These are phyloP conservation scores for Peucedramus taeniatus DNA, from an alignment of 2,113 vertebrate species.

Conservation along the genomic window DNA sequence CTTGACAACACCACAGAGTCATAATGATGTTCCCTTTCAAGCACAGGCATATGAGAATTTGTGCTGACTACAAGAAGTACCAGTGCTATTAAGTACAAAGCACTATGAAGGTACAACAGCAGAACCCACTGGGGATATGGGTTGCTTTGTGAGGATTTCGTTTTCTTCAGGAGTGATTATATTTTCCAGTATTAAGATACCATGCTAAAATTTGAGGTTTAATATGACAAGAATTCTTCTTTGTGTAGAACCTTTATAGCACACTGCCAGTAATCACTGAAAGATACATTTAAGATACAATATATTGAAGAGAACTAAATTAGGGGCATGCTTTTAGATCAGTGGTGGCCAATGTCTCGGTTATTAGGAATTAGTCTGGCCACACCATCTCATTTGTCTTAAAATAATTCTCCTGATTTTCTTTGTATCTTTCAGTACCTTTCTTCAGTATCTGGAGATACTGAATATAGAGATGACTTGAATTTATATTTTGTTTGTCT, in stretches of 20 bases:
- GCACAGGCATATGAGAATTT: background rate
- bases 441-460: background rate
- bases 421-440: too few relatives aligned
- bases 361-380: background rate
- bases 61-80: background rate
- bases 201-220: background rate
- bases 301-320: background rate
- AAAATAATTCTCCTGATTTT: background rate
- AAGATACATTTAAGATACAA: background rate
- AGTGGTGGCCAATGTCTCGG: background rate
- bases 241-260: background rate
- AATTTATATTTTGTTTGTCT: background rate
- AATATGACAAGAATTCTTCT: background rate
- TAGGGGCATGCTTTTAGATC: background rate
- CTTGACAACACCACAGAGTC: background rate
- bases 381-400: background rate
- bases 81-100: background rate
- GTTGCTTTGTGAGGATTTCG: background rate
- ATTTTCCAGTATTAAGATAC: background rate
- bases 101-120: background rate
- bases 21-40: background rate
- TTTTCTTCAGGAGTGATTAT: background rate
- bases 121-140: background rate
- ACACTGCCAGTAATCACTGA: background rate
- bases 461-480: background rate